Evolutionary conservation across 2,888 invertebrate species (phyloP), one percentile per base, ranked within the genome.

Genomic region (Brassicogethes aeneus): DNA sequence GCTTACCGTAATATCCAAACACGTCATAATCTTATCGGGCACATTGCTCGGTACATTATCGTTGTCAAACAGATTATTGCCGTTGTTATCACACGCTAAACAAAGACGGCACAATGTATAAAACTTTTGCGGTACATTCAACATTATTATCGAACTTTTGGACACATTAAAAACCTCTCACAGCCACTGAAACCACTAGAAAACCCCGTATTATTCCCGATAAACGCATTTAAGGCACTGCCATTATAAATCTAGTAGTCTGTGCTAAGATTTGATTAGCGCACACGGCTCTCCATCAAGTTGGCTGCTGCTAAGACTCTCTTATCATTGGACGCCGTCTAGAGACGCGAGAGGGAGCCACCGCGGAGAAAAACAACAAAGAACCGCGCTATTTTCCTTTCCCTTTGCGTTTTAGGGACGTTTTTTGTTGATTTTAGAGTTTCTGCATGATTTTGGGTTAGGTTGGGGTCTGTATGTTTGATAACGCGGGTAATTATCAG

Each of bases 21-120:
- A 83, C 74, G 82, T 77, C 75, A 80, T 81, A 73, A 85, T 76
- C 70, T 75, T 76, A 64, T 69, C 68, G 58, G 71, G 71, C 67
- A 74, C 69, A 63, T 70, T 68, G 57, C 57, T 57, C 70, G 79
- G 77, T 68, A 76, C 73, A 72, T 78, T 80, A 74, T 80, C 79
- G 74, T 80, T 80, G 70, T 81, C 80, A 71, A 82, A 83, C 73
- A 82, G 79, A 74, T 80, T 79, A 72, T 80, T 75, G 76, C 73
- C 74, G 71, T 79, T 78, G 50, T 62, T 61, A 59, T 65, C 65
- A 56, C 59, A 60, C 74, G 86, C 85, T 80, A 89, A 83, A 81
- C 88, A 89, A 80, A 89, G 83, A 76, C 88, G 86, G 84, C 88
- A 88, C 77, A 89, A 82, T 80, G 85, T 85, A 79, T 85, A 85